Evolutionary conservation across 2,888 invertebrate species (phyloP).

Genomic region (Tetheella fluctuosa): DNA sequence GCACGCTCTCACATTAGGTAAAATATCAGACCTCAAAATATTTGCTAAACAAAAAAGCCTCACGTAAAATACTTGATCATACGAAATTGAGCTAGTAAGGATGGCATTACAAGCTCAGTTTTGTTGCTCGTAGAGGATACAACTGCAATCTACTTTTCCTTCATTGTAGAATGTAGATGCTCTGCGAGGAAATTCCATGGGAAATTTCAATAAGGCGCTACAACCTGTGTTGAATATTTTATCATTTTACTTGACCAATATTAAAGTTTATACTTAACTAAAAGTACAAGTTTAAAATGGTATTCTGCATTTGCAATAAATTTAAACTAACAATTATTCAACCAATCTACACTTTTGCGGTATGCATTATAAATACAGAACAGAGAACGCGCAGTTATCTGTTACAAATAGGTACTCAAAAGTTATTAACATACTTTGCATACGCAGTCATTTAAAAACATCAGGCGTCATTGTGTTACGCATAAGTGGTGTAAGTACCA

Average conservation of each 20-base stretch:
- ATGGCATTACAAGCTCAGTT: too few relatives aligned
- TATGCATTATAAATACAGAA: constrained; percentile 1
- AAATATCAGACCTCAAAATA: too few relatives aligned
- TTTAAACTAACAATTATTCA: constrained; percentile 1
- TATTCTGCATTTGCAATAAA: constrained; percentile 5
- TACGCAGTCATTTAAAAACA: constrained; percentile 4
- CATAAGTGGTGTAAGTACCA: background rate
- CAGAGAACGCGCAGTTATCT: constrained; percentile 2
- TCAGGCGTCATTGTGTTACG: constrained; percentile 14
- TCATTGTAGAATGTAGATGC: background rate
- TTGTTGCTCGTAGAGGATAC: too few relatives aligned
- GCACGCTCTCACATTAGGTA: too few relatives aligned
- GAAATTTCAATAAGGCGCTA: background rate
- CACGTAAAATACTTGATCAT: too few relatives aligned
- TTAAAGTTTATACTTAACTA: background rate
- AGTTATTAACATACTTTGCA: constrained; percentile 2
- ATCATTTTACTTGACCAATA: background rate
- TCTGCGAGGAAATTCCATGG: background rate
- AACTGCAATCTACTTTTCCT: too few relatives aligned
- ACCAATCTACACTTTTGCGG: constrained; percentile 8
- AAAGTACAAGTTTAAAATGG: background rate
- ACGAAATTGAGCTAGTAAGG: too few relatives aligned
- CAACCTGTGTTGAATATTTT: background rate
- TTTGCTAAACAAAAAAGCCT: too few relatives aligned
- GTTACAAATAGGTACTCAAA: constrained; percentile 1